Evolutionary conservation across 2,888 invertebrate genomes (phyloP).

Genomic region (Macrosoma leucophasiata): DNA sequence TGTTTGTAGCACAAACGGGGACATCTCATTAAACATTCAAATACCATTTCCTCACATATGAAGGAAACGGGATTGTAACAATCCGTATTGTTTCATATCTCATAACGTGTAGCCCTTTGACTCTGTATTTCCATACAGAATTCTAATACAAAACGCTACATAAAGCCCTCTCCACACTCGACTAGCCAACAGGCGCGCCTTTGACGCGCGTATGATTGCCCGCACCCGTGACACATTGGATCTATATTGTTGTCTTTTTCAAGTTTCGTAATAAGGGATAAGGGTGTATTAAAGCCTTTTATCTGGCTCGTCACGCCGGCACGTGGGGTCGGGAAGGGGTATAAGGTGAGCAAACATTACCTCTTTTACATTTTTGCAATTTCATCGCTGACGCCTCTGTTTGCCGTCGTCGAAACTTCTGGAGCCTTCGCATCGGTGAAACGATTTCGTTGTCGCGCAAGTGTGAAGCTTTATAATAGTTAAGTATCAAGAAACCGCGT

Average conservation of each 20-base stretch:
- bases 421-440: slow-evolving; percentile 42
- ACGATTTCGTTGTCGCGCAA: too few relatives aligned
- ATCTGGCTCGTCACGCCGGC: slow-evolving; percentile 74
- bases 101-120: slow-evolving; percentile 72
- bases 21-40: slow-evolving; percentile 68
- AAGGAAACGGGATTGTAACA: slow-evolving; percentile 71
- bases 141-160: slow-evolving; percentile 56
- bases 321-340: slow-evolving; percentile 71
- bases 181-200: slow-evolving; percentile 61
- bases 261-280: slow-evolving; percentile 77
- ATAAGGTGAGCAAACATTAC: slow-evolving; percentile 76
- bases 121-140: slow-evolving; percentile 42
- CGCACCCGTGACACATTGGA: slow-evolving; percentile 74
- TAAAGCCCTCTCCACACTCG: slow-evolving; percentile 69
- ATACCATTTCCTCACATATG: slow-evolving; percentile 63
- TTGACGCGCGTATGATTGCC: slow-evolving; percentile 75
- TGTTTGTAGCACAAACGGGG: slow-evolving; percentile 44
- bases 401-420: slow-evolving; percentile 46
- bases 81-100: slow-evolving; percentile 71
- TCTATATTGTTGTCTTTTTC: slow-evolving; percentile 77
- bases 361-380: slow-evolving; percentile 76
- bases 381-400: slow-evolving; percentile 69
- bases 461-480: slow-evolving; percentile 21
- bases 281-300: slow-evolving; percentile 77
- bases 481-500: slow-evolving; percentile 42